Evolutionary conservation across 2,113 vertebrate species (phyloP).

Genomic region (Sylvietta virens): DNA sequence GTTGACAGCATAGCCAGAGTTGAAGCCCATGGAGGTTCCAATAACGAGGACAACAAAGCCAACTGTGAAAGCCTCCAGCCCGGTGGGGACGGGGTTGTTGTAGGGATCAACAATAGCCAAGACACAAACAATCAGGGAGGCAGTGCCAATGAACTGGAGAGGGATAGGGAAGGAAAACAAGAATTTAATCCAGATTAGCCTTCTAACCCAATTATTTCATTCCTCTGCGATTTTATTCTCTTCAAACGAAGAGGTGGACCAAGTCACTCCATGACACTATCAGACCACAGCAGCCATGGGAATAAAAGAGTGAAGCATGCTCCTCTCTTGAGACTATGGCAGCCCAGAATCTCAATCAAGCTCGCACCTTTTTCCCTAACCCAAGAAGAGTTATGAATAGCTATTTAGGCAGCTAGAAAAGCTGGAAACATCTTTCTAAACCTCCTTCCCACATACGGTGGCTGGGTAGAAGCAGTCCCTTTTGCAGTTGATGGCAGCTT

Average conservation of each 20-base stretch:
- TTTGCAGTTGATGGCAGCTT: neutral
- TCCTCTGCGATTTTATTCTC: neutral
- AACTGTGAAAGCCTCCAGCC: constrained; percentile 94
- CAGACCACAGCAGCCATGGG: neutral
- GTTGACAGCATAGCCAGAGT: constrained; percentile 96
- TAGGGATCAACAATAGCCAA: constrained; percentile 93
- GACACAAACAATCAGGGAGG: constrained; percentile 89
- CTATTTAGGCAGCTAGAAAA: neutral
- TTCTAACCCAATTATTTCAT: neutral
- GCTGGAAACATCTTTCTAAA: neutral
- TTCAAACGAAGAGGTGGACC: neutral
- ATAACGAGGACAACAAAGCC: constrained; percentile 94
- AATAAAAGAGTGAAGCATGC: neutral
- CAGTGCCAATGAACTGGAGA: constrained; percentile 89
- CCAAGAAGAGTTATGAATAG: neutral
- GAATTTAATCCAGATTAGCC: neutral
- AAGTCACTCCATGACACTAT: neutral
- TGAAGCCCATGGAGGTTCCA: constrained; percentile 96
- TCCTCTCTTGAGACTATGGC: neutral
- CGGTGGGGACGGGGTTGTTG: constrained; percentile 90
- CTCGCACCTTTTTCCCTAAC: neutral
- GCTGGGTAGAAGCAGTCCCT: neutral
- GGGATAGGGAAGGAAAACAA: neutral
- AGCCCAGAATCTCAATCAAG: neutral
- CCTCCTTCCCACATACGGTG: neutral